Evolutionary conservation across 2,888 invertebrate species (phyloP), one percentile per base, ranked within the genome.

Genomic region (Parasteatoda lunata): DNA sequence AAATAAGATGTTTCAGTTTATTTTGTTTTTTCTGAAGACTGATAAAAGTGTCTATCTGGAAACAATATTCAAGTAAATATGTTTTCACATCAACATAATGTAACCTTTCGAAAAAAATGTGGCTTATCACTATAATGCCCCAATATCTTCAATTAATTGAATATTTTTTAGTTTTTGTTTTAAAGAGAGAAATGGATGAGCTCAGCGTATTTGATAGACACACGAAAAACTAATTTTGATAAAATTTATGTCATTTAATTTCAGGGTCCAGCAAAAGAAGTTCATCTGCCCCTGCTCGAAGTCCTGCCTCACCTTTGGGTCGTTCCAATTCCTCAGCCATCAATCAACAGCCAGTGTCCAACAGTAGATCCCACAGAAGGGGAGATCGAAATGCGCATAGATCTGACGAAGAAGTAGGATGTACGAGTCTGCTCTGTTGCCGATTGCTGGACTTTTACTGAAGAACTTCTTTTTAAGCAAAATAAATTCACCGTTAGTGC

Each of bases 381-480:
- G 75, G 79, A 3, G 84, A 83, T 47, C 48, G 88, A 48, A 52
- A 76, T 11, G 68, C 82, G 5, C 84, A 83, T 76, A 87, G 81
- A 49, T 88, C 89, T 9, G 89, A 89, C n/a, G 89, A 89, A 51
- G 89, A 89, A 52, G 87, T 89, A 45, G 84, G 89, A 69, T 89
- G 89, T 54, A 89, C 89, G 13, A 83, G 89, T 52, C 66, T 89
- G 7, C 84, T 89, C n/a, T 89, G 89, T 48, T 89, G 89, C 64
- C 76, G 88, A 15, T 69, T 88, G 6, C 70, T 88, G 64, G 88
- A 88, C 68, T 88, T 88, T 68, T 88, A 88, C 59, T 88, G 54
- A 84, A 49, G 5, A 69, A 30, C 69, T 5, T 30, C 47, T 3
- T 13, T 47, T 45, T 47, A 47, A 15, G 47, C 69, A 65, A 45